Evolutionary conservation across 2,888 invertebrate species (phyloP).

Genomic region (Listrodromus nycthemerus): DNA sequence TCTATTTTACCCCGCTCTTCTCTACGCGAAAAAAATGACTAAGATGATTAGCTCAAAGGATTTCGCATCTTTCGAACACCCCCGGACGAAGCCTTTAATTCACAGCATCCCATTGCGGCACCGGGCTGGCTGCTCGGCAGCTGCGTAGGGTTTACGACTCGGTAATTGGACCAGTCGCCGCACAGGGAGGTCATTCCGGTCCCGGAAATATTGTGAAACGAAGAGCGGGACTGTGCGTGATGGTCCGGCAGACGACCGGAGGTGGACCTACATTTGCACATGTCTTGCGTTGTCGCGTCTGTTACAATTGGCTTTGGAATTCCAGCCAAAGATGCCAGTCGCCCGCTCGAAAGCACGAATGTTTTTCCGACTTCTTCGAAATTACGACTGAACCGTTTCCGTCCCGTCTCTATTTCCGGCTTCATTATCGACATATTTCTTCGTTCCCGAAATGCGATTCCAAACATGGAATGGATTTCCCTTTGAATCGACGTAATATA

Average conservation of each 20-base stretch:
- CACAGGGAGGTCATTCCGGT: slow-evolving; percentile 58
- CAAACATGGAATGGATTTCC: background rate
- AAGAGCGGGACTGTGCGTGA: slow-evolving; percentile 46
- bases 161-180: slow-evolving; percentile 59
- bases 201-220: slow-evolving; percentile 70
- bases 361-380: slow-evolving; percentile 8
- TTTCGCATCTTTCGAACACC: slow-evolving; percentile 57
- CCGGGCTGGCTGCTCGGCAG: slow-evolving; percentile 57
- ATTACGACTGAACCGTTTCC: background rate
- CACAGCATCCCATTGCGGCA: slow-evolving; percentile 57
- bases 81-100: slow-evolving; percentile 38
- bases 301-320: slow-evolving; percentile 63
- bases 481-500: background rate
- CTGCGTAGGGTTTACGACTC: slow-evolving; percentile 67
- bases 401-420: background rate
- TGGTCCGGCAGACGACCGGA: slow-evolving; percentile 70
- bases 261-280: slow-evolving; percentile 75
- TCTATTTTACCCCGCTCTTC: background rate
- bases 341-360: slow-evolving; percentile 5
- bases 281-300: slow-evolving; percentile 62
- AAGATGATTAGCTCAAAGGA: slow-evolving; percentile 20
- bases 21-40: background rate
- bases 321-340: slow-evolving; percentile 23
- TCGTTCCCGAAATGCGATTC: too few relatives aligned
- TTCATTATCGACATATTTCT: background rate